These are phyloP conservation scores for Nyctereutes procyonoides DNA, from an alignment of 2,113 vertebrate genomes.

Conservation along the genomic window DNA sequence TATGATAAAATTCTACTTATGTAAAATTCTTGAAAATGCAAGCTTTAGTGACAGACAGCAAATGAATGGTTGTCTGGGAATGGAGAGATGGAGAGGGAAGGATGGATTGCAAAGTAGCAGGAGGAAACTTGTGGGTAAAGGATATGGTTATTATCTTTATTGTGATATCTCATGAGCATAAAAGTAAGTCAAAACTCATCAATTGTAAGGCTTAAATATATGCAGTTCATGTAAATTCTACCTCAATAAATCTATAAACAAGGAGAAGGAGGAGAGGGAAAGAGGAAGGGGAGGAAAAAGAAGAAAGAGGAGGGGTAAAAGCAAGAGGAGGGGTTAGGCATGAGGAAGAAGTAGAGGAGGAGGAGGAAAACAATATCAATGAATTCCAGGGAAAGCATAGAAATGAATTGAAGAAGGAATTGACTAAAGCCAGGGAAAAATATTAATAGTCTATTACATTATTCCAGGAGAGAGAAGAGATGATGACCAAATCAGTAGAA, in stretches of 20 bases:
- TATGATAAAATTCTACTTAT: not conserved
- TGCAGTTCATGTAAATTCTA: not conserved
- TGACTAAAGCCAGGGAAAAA: not conserved
- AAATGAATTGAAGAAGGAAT: not conserved
- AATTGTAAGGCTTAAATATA: not conserved
- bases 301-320: not conserved
- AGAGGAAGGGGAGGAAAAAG: not conserved
- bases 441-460: not conserved
- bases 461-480: not conserved
- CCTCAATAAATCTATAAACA: not conserved
- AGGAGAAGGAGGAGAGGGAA: not conserved
- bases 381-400: not conserved
- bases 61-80: not conserved
- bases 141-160: not conserved
- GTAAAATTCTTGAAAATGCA: not conserved
- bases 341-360: not conserved
- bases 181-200: not conserved
- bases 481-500: not conserved
- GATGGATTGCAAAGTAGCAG: not conserved
- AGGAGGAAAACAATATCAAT: not conserved
- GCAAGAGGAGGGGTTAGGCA: not conserved
- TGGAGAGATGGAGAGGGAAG: not conserved
- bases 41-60: not conserved
- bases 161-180: not conserved
- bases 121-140: not conserved